A percentile compares a stretch with the other conserved stretches of the same genome.
Evolutionary conservation across 2,113 vertebrate genomes (phyloP).

Genomic region (Rhagologus leucostigma): DNA sequence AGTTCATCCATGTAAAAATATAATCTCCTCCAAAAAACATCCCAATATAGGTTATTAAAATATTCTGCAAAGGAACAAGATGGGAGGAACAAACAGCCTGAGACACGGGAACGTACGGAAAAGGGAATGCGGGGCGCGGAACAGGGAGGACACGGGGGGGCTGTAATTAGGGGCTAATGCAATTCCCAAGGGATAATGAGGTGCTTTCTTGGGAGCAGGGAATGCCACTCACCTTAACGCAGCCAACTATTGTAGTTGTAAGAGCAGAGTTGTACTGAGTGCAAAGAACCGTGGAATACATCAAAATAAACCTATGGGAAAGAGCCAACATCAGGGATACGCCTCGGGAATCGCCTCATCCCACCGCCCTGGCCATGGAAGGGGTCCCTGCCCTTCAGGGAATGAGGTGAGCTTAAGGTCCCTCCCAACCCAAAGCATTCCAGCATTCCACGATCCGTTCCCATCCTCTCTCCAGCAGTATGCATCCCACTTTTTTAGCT

Average conservation of each 20-base stretch:
- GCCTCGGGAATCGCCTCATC: rapidly evolving
- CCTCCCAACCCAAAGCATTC: not conserved
- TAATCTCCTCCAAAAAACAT: conserved; percentile 98
- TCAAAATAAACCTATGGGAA: conserved; percentile 84
- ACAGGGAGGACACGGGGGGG: too few species aligned
- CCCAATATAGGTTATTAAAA: conserved; percentile 94
- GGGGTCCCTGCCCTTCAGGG: not conserved
- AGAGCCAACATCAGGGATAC: rapidly evolving
- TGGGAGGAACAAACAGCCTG: not conserved
- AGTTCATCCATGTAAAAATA: conserved; percentile 98
- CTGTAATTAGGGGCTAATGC: not conserved
- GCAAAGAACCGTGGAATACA: conserved; percentile 94
- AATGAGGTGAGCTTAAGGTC: rapidly evolving
- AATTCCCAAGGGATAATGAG: not conserved
- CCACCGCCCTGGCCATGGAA: not conserved
- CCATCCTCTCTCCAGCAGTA: rapidly evolving
- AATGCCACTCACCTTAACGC: conserved; percentile 84
- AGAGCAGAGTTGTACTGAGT: conserved; percentile 96
- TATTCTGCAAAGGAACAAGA: conserved; percentile 80
- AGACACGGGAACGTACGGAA: rapidly evolving
- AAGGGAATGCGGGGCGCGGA: rapidly evolving
- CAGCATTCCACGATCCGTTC: not conserved
- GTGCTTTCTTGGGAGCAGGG: not conserved
- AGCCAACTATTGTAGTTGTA: conserved; percentile 97
- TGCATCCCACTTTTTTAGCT: not conserved